phyloP scores from a whole-genome alignment of 2,888 invertebrate species.

The Venustoraphidia nigricollis region DNA sequence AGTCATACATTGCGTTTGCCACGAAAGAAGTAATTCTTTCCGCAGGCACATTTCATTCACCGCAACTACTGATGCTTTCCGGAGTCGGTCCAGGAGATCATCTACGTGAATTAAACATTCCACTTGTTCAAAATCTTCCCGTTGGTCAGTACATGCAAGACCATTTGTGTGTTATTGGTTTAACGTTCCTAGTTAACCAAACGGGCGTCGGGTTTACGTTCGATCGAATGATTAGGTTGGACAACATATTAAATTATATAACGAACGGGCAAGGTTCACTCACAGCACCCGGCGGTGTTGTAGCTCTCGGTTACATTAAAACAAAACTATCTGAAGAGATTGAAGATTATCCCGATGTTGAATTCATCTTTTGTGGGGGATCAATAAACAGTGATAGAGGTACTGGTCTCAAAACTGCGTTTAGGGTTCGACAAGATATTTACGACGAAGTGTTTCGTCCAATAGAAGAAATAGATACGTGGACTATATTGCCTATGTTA shows the following conservation, averaged over 20 bases:
- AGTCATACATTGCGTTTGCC: slow-evolving; percentile 19
- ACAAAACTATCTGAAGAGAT: slow-evolving; percentile 32
- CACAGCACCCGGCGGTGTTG: slow-evolving; percentile 37
- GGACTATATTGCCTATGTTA: slow-evolving; percentile 45
- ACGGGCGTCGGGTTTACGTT: slow-evolving; percentile 17
- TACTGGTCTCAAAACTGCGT: slow-evolving; percentile 7
- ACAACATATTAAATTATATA: neutral
- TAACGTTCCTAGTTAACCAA: slow-evolving; percentile 27
- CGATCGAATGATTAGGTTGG: too few species aligned
- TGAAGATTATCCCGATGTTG: slow-evolving; percentile 38
- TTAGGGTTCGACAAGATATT: neutral
- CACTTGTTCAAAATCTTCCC: slow-evolving; percentile 23
- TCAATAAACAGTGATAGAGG: slow-evolving; percentile 38
- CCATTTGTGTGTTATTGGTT: slow-evolving; percentile 2
- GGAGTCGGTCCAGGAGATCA: slow-evolving; percentile 30
- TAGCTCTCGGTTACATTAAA: slow-evolving; percentile 42
- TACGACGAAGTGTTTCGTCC: slow-evolving; percentile 16
- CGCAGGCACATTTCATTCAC: slow-evolving; percentile 41
- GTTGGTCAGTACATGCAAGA: slow-evolving; percentile 20
- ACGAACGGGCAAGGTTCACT: slow-evolving; percentile 21
- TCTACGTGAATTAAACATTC: slow-evolving; percentile 19
- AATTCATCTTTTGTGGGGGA: slow-evolving; percentile 37
- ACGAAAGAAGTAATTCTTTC: slow-evolving; percentile 35
- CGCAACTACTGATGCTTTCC: slow-evolving; percentile 40
- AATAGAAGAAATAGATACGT: slow-evolving; percentile 27